Percentiles rank a stretch among this genome's conserved stretches.
Evolutionary conservation across 2,888 invertebrate species (phyloP).

Genomic region (Cremastinae sp.): DNA sequence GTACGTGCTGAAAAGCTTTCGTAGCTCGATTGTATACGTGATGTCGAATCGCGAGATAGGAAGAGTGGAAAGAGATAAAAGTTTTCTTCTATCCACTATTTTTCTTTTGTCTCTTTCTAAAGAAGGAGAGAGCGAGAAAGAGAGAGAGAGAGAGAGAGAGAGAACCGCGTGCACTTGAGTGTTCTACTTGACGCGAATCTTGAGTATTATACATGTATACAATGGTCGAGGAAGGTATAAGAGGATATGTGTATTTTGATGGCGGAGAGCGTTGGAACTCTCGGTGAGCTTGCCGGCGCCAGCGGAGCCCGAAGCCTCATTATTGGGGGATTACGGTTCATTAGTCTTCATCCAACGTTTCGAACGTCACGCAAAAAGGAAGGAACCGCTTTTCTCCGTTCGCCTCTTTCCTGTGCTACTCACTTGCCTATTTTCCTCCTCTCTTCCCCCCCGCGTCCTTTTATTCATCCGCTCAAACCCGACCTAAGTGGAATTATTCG

Average conservation of each 20-base stretch:
- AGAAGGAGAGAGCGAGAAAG: constrained; percentile 8
- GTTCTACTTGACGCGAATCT: constrained; percentile 51
- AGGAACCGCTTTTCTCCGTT: constrained; percentile 64
- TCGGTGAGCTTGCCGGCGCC: constrained; percentile 69
- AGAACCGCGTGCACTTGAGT: constrained; percentile 41
- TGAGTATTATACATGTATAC: constrained; percentile 31
- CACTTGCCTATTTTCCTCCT: constrained; percentile 6
- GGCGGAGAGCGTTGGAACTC: constrained; percentile 19
- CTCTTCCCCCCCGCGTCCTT: constrained; percentile 7
- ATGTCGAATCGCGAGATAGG: constrained; percentile 27
- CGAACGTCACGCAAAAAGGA: constrained; percentile 72
- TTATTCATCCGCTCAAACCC: neutral
- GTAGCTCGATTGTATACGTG: constrained; percentile 31
- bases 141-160: constrained; percentile 1
- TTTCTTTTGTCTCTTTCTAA: too few species aligned
- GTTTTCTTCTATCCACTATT: too few species aligned
- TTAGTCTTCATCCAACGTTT: constrained; percentile 74
- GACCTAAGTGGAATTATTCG: too few species aligned
- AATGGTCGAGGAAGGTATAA: constrained; percentile 26
- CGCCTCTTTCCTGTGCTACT: too few species aligned
- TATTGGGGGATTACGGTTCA: constrained; percentile 78
- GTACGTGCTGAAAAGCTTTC: constrained; percentile 34
- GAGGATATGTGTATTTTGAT: constrained; percentile 18
- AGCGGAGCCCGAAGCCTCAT: constrained; percentile 74
- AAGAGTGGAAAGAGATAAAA: constrained; percentile 53